These are phyloP conservation scores for Struthidea cinerea DNA, from an alignment of 2,113 vertebrate genomes.

Conservation along the genomic window DNA sequence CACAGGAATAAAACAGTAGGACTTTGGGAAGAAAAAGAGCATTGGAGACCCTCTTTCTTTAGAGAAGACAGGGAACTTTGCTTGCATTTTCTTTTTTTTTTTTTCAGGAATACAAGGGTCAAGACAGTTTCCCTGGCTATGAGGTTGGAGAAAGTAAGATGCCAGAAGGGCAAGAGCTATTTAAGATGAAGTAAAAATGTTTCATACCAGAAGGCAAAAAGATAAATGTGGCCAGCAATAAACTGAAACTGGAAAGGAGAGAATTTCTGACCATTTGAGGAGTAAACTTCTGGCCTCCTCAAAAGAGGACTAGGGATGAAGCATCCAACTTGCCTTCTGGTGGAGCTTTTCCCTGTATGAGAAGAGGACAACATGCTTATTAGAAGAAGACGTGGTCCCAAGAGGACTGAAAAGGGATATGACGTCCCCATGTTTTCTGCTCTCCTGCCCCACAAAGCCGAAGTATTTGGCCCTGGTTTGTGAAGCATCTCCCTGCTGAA, in stretches of 20 bases:
- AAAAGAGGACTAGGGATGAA: not conserved
- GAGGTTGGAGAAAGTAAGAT: not conserved
- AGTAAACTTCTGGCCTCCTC: not conserved
- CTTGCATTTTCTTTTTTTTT: not conserved
- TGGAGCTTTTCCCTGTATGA: not conserved
- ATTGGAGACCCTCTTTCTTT: not conserved
- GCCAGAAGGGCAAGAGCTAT: not conserved
- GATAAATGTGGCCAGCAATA: not conserved
- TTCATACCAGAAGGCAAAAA: conserved; percentile 8
- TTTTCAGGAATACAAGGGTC: not conserved
- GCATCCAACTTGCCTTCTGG: not conserved
- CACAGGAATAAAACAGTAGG: not conserved
- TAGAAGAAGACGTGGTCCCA: not conserved
- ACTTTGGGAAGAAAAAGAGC: not conserved
- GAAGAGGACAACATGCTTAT: not conserved
- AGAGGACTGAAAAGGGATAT: not conserved
- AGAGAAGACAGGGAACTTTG: not conserved
- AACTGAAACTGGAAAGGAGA: not conserved
- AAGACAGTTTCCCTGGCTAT: not conserved
- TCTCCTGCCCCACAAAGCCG: not conserved
- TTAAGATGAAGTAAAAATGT: not conserved
- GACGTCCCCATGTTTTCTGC: not conserved
- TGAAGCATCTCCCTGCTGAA: not conserved
- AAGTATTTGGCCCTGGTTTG: not conserved
- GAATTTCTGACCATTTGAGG: not conserved